Percentiles rank a stretch among this genome's conserved stretches.
phyloP scores from a whole-genome alignment of 2,888 invertebrate genomes.

The Conistra vaccinii region DNA sequence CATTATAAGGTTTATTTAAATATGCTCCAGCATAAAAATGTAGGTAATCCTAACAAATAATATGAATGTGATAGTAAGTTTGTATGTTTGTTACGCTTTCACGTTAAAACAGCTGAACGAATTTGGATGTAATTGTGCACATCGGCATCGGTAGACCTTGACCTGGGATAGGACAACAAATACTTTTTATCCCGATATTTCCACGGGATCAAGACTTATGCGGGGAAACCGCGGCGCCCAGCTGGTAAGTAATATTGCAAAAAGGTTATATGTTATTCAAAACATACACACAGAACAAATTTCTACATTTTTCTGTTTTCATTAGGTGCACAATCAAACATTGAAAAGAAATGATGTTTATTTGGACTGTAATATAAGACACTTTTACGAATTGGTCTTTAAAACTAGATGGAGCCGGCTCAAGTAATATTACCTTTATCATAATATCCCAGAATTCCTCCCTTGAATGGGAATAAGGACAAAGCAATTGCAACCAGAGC shows the following conservation, averaged over 20 bases:
- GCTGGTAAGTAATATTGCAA: background rate
- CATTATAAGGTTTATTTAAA: background rate
- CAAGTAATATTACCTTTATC: conserved; percentile 76
- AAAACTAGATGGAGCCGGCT: background rate
- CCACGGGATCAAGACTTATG: too few species aligned
- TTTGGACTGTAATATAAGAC: background rate
- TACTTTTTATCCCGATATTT: too few species aligned
- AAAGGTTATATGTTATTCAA: background rate
- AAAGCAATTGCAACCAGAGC: conserved; percentile 95
- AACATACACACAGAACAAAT: background rate
- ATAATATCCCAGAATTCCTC: conserved; percentile 85
- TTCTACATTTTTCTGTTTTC: background rate
- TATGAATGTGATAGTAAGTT: too few species aligned
- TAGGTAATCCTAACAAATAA: too few species aligned
- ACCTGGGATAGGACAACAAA: too few species aligned
- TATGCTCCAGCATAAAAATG: background rate
- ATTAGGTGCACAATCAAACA: background rate
- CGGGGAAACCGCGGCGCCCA: too few species aligned
- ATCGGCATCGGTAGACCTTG: too few species aligned
- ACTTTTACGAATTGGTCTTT: background rate
- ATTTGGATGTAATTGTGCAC: too few species aligned
- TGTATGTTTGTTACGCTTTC: too few species aligned
- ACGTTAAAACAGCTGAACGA: too few species aligned
- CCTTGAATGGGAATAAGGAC: conserved; percentile 93
- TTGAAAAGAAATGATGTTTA: background rate